Percentiles rank a stretch among this genome's conserved stretches.
phyloP scores from a whole-genome alignment of 2,797 vertebrate genomes.

The Betta splendens region DNA sequence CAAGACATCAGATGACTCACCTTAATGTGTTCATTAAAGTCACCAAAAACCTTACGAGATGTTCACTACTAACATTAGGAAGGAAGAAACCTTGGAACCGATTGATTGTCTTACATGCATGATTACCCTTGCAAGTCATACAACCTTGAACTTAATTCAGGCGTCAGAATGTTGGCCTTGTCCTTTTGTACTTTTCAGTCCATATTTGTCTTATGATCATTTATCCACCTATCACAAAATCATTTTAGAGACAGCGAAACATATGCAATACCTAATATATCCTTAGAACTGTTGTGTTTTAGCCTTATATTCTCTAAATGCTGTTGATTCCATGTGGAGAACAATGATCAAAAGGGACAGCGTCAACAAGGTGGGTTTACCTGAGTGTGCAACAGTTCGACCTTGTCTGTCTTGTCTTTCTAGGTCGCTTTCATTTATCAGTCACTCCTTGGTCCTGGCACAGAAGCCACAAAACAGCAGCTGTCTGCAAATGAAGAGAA shows the following conservation, averaged over 20 bases:
- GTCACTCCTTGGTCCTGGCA: constrained; percentile 48
- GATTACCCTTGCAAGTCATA: constrained; percentile 43
- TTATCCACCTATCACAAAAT: constrained; percentile 24
- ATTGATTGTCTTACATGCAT: constrained; percentile 77
- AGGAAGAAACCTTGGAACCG: constrained; percentile 54
- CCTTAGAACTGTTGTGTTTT: constrained; percentile 30
- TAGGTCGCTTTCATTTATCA: constrained; percentile 36
- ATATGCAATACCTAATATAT: constrained; percentile 56
- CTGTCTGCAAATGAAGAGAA: constrained; percentile 29
- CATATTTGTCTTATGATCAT: constrained; percentile 13
- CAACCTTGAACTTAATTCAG: constrained; percentile 22
- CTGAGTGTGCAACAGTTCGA: constrained; percentile 74
- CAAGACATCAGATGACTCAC: constrained; percentile 44
- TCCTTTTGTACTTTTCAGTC: constrained; percentile 40
- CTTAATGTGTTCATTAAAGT: constrained; percentile 42
- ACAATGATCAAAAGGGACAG: constrained; percentile 46
- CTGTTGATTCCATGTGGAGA: constrained; percentile 21
- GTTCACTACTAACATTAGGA: constrained; percentile 39
- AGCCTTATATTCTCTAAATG: constrained; percentile 18
- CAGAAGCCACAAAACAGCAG: constrained; percentile 49
- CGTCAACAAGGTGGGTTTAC: constrained; percentile 59
- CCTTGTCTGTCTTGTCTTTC: constrained; percentile 38
- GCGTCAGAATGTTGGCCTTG: constrained; percentile 15
- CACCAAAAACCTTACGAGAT: constrained; percentile 47
- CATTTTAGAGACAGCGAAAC: constrained; percentile 24